Conservation (phyloP, 2,113 vertebrate species). For the Psittacus erithacus region DNA sequence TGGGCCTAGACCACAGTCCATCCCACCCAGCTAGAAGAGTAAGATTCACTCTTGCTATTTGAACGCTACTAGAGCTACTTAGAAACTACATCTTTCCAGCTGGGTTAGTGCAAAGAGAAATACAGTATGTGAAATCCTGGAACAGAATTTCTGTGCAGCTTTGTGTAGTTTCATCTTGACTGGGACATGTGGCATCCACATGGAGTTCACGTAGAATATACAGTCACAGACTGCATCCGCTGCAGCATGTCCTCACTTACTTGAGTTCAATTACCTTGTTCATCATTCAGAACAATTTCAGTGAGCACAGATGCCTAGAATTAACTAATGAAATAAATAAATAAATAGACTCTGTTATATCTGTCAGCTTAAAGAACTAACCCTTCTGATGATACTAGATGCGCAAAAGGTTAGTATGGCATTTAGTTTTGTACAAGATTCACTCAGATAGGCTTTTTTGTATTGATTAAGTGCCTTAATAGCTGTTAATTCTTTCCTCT, state of each 20-base stretch:
- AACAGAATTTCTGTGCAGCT: neutral
- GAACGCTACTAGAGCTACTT: neutral
- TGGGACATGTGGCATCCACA: neutral
- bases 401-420: neutral
- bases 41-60: neutral
- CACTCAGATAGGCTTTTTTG: neutral
- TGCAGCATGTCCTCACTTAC: neutral
- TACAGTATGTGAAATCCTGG: neutral
- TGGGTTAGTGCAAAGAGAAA: neutral
- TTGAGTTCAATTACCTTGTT: neutral
- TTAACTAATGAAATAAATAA: neutral
- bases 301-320: neutral
- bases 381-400: neutral
- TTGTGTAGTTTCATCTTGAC: neutral
- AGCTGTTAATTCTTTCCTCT: neutral
- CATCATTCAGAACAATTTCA: neutral
- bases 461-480: neutral
- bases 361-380: neutral
- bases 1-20: neutral
- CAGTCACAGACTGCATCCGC: rapidly evolving
- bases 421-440: neutral
- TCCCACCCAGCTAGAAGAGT: neutral
- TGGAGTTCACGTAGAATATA: neutral
- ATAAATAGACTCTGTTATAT: neutral
- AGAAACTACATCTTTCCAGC: neutral